These are phyloP conservation scores for Tanytarsus gracilentus DNA, from an alignment of 2,888 invertebrate genomes.

Conservation along the genomic window DNA sequence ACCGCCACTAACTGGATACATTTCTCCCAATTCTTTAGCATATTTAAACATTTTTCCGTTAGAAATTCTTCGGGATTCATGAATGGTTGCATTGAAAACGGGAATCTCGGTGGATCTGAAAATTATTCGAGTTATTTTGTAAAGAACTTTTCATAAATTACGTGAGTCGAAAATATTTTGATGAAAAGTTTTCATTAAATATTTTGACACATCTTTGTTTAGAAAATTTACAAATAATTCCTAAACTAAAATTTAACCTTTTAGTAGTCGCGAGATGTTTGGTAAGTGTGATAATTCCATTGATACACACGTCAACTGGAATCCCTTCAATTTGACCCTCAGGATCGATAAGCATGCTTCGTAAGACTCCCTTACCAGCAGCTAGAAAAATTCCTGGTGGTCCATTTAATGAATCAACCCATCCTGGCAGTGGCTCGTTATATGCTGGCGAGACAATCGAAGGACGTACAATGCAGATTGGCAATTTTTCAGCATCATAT, in stretches of 20 bases:
- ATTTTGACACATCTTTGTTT: slow-evolving; percentile 37
- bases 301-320: slow-evolving; percentile 77
- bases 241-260: slow-evolving; percentile 46
- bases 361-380: slow-evolving; percentile 78
- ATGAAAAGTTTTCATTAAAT: no score
- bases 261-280: slow-evolving; percentile 48
- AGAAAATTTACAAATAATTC: slow-evolving; percentile 36
- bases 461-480: slow-evolving; percentile 19
- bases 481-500: neutral
- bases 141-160: neutral
- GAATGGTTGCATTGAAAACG: slow-evolving; percentile 85
- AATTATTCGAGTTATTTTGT: no score
- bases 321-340: slow-evolving; percentile 67
- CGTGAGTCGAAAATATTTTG: neutral
- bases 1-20: slow-evolving; percentile 76
- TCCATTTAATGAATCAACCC: slow-evolving; percentile 59
- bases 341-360: slow-evolving; percentile 72
- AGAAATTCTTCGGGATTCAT: slow-evolving; percentile 68
- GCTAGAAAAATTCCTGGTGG: slow-evolving; percentile 68
- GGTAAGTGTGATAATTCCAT: slow-evolving; percentile 64
- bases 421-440: slow-evolving; percentile 47
- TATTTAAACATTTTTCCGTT: slow-evolving; percentile 78
- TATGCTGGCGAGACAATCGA: slow-evolving; percentile 37
- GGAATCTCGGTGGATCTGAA: slow-evolving; percentile 58
- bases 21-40: slow-evolving; percentile 59